A percentile compares a stretch with the other conserved stretches of the same genome.
These are phyloP conservation scores for Cygnus buccinator DNA, from an alignment of 2,113 vertebrate species.

Conservation along the genomic window DNA sequence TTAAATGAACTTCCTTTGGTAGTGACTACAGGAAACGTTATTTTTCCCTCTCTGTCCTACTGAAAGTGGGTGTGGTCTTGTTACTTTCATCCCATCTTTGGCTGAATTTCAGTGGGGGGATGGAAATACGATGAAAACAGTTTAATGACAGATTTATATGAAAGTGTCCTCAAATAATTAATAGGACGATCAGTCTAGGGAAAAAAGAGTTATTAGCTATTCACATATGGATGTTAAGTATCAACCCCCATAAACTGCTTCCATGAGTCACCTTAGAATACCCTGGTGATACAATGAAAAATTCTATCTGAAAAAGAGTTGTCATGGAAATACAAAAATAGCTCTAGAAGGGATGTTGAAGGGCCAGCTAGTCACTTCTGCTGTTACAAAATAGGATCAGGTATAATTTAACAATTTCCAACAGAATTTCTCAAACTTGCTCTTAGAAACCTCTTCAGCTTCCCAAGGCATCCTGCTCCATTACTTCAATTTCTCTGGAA, in stretches of 20 bases:
- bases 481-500: not conserved
- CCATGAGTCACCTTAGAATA: conserved; percentile 17
- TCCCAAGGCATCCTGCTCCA: not conserved
- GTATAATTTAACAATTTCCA: conserved; percentile 50
- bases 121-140: not conserved
- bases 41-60: not conserved
- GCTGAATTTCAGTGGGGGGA: conserved; percentile 5
- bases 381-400: conserved; percentile 41
- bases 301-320: conserved; percentile 23
- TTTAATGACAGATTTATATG: not conserved
- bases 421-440: conserved; percentile 29
- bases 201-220: not conserved
- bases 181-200: not conserved
- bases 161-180: not conserved
- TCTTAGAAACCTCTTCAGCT: conserved; percentile 21
- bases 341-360: conserved; percentile 47
- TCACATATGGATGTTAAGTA: not conserved
- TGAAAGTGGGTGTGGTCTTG: not conserved
- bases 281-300: not conserved
- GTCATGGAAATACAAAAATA: conserved; percentile 65
- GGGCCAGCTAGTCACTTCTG: conserved; percentile 34
- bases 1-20: conserved; percentile 28
- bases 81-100: not conserved
- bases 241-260: not conserved
- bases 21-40: conserved; percentile 25